Conservation (phyloP, 2,113 vertebrate species). For the Eidolon helvum region DNA sequence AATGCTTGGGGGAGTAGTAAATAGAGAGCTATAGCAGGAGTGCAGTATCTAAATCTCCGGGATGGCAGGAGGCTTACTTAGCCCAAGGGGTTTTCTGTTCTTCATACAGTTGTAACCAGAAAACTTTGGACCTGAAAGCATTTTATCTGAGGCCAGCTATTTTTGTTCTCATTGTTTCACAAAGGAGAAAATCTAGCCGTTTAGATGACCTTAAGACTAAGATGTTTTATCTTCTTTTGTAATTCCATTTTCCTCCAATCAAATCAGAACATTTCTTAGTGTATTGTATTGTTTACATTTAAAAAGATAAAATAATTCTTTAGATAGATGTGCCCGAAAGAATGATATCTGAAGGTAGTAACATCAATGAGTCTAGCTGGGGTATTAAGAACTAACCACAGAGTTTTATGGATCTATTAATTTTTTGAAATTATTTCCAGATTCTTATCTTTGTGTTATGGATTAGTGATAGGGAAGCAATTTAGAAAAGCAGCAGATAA, state of each 20-base stretch:
- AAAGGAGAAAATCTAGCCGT: neutral
- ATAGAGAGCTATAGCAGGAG: neutral
- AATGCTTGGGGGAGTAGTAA: neutral
- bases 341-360: neutral
- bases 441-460: neutral
- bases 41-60: neutral
- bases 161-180: neutral
- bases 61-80: neutral
- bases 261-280: slow-evolving; percentile 20
- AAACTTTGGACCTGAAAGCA: neutral
- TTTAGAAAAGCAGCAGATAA: neutral
- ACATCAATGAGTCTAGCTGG: neutral
- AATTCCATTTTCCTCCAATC: neutral
- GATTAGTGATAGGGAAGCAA: neutral
- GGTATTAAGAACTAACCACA: neutral
- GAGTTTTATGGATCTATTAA: neutral
- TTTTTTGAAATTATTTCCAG: neutral
- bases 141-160: neutral
- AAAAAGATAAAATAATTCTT: neutral
- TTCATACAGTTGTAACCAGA: neutral
- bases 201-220: neutral
- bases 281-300: neutral
- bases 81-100: neutral
- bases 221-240: slow-evolving; percentile 19
- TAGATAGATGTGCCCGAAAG: neutral